Base-by-base conservation (phyloP, 2,888 invertebrate species). In the Lithosia quadra region DNA sequence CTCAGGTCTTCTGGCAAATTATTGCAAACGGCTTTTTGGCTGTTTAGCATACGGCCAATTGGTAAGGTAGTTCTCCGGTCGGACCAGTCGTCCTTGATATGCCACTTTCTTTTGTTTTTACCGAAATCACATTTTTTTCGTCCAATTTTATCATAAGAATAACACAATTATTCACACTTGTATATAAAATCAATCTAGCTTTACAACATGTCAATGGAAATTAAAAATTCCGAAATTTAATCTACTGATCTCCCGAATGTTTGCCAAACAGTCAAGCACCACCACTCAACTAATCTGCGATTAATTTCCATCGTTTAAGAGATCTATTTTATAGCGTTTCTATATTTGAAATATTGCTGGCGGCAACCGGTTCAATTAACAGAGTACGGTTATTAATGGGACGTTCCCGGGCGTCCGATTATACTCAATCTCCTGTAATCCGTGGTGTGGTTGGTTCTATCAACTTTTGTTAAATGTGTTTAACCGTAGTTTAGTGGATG, bases 401-500 rank as follows among this genome's bases (percentile, higher is more conserved):
- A 81, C 87, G 89, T 85, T 89, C 88, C 89, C 90, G 86, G 88
- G 87, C 86, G 88, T 88, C 90, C 93, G 92, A 93, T 93, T 92
- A 92, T 91, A 91, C 91, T 88, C 92, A 92, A 93, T 92, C 92
- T 91, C 92, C 92, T 86, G 91, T 92, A 90, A 92, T 93, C 93
- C 92, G 92, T 84, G 80, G 81, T 77, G 81, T 76, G 84, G 73
- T 81, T 81, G 83, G 78, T 81, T 76, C 43, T 74, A 84, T 81
- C 72, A 73, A 65, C 63, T 70, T 34, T 63, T 56, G 72, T 82
- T 83, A 76, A 81, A 73, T 39, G 33, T 18, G 10, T 61, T 64
- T 64, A 49, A 67, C 66, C 66, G 0, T 43, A 60, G 70, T 63
- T 67, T 66, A 70, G 24, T 61, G 13, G 39, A 55, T 57, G 15